A percentile compares a stretch with the other conserved stretches of the same genome.
Conservation (phyloP, 2,113 vertebrate genomes). For the Agapornis roseicollis region DNA sequence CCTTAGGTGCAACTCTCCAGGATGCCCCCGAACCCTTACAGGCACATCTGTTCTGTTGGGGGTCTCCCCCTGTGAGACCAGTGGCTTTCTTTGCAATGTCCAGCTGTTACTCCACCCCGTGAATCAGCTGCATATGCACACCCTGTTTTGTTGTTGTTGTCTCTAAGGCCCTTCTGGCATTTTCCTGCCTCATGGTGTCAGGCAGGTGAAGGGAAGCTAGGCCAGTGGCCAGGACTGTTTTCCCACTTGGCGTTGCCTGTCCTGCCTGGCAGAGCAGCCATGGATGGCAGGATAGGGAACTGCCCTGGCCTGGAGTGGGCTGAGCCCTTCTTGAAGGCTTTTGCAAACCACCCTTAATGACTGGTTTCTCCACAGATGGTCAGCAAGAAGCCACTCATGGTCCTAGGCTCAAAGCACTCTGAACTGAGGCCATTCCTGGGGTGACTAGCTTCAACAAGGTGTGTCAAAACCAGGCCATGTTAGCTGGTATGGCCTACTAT, state of each 20-base stretch:
- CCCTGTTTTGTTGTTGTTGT: background rate
- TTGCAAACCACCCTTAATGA: background rate
- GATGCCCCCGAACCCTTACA: background rate
- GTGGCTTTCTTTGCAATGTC: background rate
- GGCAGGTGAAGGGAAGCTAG: background rate
- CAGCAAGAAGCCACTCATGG: background rate
- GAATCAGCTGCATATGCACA: background rate
- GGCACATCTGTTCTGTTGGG: background rate
- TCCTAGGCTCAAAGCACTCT: background rate
- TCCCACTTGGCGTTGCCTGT: background rate
- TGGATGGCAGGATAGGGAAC: background rate
- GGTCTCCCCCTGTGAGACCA: rapidly evolving
- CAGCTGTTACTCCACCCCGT: background rate
- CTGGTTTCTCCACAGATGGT: background rate
- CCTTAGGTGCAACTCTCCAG: background rate
- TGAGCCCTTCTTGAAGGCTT: background rate
- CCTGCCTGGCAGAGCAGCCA: background rate
- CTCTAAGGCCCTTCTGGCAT: background rate
- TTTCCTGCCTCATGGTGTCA: background rate
- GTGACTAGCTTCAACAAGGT: rapidly evolving
- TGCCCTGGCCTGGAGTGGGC: background rate
- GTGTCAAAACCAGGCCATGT: background rate
- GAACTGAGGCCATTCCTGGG: background rate
- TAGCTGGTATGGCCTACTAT: background rate
- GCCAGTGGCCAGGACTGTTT: background rate